Base-by-base conservation (phyloP, 2,797 vertebrate genomes). In the Lutjanus campechanus region DNA sequence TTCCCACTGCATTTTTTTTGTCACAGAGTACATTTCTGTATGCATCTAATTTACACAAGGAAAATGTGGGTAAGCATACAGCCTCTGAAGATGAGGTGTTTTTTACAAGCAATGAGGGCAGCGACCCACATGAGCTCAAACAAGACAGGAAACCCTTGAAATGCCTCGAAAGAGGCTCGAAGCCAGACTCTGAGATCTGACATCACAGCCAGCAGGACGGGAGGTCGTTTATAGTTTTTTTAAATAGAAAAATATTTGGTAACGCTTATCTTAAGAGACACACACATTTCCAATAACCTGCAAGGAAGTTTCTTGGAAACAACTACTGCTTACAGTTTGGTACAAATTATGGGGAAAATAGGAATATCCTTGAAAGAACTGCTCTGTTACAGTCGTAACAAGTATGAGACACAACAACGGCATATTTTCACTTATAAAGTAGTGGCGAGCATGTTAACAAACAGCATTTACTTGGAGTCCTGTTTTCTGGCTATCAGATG, bases 181-280 rank as follows among this genome's bases (percentile, higher is more conserved):
- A 92, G 68, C 64, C 85, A 89, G 85, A 90, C 90, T 91, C 85
- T 55, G 65, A 73, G 80, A 85, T 76, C 3, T 85, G 90, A 91
- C 49, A 85, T 64, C 83, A 88, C 85, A 68, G 65, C 83, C 75
- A 67, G 50, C 12, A n/a, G 20, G 25, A 70, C 63, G 63, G 29
- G 20, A 72, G 19, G 8, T 25, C 1, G 19, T 53, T 54, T 20
- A n/a, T 25, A 65, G 16, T 25, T 25, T 25, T 60, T 25, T 43
- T 47, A 41, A 5, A 56, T 7, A 20, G 5, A 12, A 58, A 13
- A 43, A 59, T 62, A 59, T 77, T 69, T 22, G 58, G 11, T 20
- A 69, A 76, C 12, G 12, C 12, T 76, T 66, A 22, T 71, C 58
- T 71, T 66, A 51, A 13, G 15, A 22, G 10, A 66, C 56, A 36